Percentiles rank a stretch among this genome's conserved stretches.
Conservation (phyloP, 1,140 invertebrate genomes). For the Melitaea cinxia region DNA sequence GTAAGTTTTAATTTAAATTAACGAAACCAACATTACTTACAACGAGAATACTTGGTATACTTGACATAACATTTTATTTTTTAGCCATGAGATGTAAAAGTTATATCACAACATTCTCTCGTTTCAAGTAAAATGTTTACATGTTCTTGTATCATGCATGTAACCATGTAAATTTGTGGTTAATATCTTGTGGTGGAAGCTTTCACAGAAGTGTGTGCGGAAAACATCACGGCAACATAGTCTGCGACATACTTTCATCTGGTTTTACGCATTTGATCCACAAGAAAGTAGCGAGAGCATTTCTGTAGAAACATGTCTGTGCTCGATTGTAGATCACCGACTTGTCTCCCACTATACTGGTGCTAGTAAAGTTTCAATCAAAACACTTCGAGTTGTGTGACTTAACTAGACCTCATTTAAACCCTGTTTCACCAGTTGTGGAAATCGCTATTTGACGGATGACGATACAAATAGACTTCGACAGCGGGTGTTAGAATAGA, state of each 20-base stretch:
- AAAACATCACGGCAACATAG: conserved; percentile 42
- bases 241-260: conserved; percentile 52
- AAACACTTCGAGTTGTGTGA: background rate
- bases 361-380: background rate
- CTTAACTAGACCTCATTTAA: background rate
- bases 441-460: too few relatives aligned
- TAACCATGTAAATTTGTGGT: conserved; percentile 9
- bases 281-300: conserved; percentile 44
- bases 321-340: conserved; percentile 28
- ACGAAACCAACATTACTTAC: too few relatives aligned
- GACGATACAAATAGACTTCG: too few relatives aligned
- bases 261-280: conserved; percentile 40
- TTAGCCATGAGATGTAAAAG: too few relatives aligned
- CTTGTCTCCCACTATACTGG: background rate
- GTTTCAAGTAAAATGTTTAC: conserved; percentile 5
- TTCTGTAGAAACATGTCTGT: conserved; percentile 36
- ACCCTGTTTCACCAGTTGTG: too few relatives aligned
- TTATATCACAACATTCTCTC: conserved; percentile 1
- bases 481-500: too few relatives aligned
- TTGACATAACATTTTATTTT: background rate
- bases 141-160: background rate
- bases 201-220: conserved; percentile 48
- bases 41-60: too few relatives aligned
- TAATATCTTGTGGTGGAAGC: conserved; percentile 34
- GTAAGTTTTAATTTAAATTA: too few relatives aligned